These are phyloP conservation scores for Pseudochaenichthys georgianus DNA, from an alignment of 2,797 vertebrate genomes.

Conservation along the genomic window DNA sequence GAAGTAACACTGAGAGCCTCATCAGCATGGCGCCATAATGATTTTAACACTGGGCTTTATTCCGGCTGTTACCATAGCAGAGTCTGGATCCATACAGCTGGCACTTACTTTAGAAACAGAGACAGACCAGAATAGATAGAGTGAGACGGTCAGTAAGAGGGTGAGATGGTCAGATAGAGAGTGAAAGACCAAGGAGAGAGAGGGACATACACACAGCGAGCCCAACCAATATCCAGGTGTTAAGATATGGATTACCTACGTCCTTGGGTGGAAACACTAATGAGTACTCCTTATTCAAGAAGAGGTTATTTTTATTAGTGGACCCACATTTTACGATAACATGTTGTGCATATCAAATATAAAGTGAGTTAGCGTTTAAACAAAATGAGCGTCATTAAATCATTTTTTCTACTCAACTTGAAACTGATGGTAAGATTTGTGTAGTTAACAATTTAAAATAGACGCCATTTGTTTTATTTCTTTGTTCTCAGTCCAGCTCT, in stretches of 20 bases:
- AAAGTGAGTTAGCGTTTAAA: background rate
- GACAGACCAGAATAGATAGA: conserved; percentile 59
- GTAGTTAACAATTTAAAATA: background rate
- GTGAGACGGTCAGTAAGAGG: conserved; percentile 28
- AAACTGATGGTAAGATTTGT: background rate
- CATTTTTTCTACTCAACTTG: background rate
- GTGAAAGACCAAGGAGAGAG: conserved; percentile 23
- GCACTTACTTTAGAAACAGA: conserved; percentile 76
- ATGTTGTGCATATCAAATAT: background rate
- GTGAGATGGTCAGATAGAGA: conserved; percentile 34
- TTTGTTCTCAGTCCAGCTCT: background rate
- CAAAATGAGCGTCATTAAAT: background rate
- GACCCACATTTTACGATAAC: background rate
- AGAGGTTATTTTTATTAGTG: background rate
- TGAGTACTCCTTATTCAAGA: background rate
- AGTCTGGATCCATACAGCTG: conserved; percentile 78
- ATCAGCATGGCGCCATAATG: conserved; percentile 80
- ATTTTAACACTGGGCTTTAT: conserved; percentile 85
- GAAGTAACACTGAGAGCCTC: conserved; percentile 75
- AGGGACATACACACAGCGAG: background rate
- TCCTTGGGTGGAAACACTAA: background rate
- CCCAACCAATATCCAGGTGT: conserved; percentile 17
- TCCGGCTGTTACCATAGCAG: conserved; percentile 85
- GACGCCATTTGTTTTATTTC: background rate
- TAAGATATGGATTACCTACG: conserved; percentile 4